These are phyloP conservation scores for Kuschelorhynchus macadamiae DNA, from an alignment of 2,888 invertebrate species.

Conservation along the genomic window DNA sequence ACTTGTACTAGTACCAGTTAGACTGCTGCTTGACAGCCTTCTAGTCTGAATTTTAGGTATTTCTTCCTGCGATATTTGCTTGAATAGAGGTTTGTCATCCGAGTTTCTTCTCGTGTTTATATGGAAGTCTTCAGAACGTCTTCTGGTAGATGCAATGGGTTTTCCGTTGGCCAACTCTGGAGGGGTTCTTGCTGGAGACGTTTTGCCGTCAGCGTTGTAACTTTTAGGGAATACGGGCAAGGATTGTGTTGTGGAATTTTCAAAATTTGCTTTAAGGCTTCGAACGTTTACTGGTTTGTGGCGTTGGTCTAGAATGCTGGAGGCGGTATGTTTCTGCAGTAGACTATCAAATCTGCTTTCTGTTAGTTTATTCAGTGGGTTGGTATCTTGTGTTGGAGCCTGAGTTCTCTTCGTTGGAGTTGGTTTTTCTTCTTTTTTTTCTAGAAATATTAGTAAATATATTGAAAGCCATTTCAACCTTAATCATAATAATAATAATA, in stretches of 20 bases:
- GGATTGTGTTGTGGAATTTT: slow-evolving; percentile 60
- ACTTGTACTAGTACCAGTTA: slow-evolving; percentile 17
- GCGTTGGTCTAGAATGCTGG: slow-evolving; percentile 41
- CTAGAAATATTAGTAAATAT: slow-evolving; percentile 20
- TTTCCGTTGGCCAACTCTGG: slow-evolving; percentile 34
- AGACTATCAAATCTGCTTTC: slow-evolving; percentile 31
- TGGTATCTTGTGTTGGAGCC: slow-evolving; percentile 24
- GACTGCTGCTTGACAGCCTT: slow-evolving; percentile 34
- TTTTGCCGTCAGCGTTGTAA: slow-evolving; percentile 50
- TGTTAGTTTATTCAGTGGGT: slow-evolving; percentile 16
- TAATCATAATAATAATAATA: no score
- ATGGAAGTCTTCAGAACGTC: slow-evolving; percentile 31
- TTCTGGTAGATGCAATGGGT: slow-evolving; percentile 24
- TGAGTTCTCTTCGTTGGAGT: slow-evolving; percentile 31
- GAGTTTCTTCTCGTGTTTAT: slow-evolving; percentile 27
- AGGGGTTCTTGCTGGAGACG: slow-evolving; percentile 19
- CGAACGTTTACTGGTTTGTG: slow-evolving; percentile 68
- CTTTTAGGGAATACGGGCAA: slow-evolving; percentile 50
- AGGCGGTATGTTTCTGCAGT: slow-evolving; percentile 26
- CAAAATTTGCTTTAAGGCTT: slow-evolving; percentile 74
- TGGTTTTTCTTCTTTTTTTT: slow-evolving; percentile 36
- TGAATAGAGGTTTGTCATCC: slow-evolving; percentile 45
- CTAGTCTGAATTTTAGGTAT: slow-evolving; percentile 45
- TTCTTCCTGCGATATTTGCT: slow-evolving; percentile 38
- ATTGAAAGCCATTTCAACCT: background rate